A percentile compares a stretch with the other conserved stretches of the same genome.
phyloP scores from a whole-genome alignment of 2,113 vertebrate species.

The Eptatretus burgeri region DNA sequence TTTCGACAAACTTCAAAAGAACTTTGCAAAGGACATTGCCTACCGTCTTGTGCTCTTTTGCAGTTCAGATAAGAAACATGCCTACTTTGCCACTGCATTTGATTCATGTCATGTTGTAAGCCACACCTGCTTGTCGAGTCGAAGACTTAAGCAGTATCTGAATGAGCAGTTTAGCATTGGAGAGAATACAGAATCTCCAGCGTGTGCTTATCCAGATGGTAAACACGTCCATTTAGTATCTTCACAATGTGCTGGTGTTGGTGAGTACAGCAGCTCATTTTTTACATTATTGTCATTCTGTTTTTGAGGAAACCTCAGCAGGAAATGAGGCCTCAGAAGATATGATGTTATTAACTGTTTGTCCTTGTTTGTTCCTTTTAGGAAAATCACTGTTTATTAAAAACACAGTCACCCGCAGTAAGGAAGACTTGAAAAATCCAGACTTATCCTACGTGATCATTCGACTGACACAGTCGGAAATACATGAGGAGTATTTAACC shows the following conservation, averaged over 20 bases:
- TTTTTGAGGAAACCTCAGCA: slow-evolving; percentile 2
- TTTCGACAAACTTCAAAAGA: slow-evolving; percentile 17
- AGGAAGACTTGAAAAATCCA: slow-evolving; percentile 10
- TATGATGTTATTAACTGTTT: slow-evolving; percentile 1
- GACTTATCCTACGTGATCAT: slow-evolving; percentile 25
- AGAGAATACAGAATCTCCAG: slow-evolving; percentile 3
- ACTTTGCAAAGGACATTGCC: slow-evolving; percentile 13
- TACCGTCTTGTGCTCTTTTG: slow-evolving; percentile 22
- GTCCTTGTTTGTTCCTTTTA: slow-evolving; percentile 13
- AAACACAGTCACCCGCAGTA: slow-evolving; percentile 28
- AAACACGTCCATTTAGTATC: slow-evolving; percentile 22
- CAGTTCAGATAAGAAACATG: slow-evolving; percentile 18
- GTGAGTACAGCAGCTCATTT: slow-evolving; percentile 16
- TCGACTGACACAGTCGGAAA: slow-evolving; percentile 9
- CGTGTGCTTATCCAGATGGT: slow-evolving; percentile 15
- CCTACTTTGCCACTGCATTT: slow-evolving; percentile 25
- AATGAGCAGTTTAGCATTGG: slow-evolving; percentile 27
- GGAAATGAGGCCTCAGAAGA: not conserved
- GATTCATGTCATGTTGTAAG: slow-evolving; percentile 23
- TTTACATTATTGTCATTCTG: slow-evolving; percentile 10
- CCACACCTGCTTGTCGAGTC: slow-evolving; percentile 23
- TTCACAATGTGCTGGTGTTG: slow-evolving; percentile 23
- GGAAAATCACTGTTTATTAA: slow-evolving; percentile 70
- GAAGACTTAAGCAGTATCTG: slow-evolving; percentile 31
- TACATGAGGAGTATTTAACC: slow-evolving; percentile 7